A percentile compares a stretch with the other conserved stretches of the same genome.
phyloP scores from a whole-genome alignment of 2,113 vertebrate genomes.

The Dipodomys stephensi region DNA sequence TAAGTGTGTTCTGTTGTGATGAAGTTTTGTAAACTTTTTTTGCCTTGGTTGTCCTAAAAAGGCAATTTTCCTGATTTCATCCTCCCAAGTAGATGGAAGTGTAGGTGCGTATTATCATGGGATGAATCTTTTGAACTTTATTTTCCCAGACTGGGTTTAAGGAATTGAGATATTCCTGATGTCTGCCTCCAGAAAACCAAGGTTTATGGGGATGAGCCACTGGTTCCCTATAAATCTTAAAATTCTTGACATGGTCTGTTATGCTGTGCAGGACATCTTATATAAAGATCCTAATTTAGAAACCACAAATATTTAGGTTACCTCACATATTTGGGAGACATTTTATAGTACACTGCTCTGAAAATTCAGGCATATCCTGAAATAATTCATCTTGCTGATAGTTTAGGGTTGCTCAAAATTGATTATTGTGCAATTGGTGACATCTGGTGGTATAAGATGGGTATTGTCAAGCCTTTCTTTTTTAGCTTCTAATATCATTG shows the following conservation, averaged over 20 bases:
- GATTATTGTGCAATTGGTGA: slow-evolving; percentile 64
- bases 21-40: no score
- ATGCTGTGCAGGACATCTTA: neutral
- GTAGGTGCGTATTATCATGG: no score
- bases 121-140: no score
- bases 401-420: neutral
- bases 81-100: no score
- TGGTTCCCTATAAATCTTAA: neutral
- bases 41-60: no score
- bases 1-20: no score
- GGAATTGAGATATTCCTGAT: no score
- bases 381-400: neutral
- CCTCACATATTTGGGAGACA: neutral
- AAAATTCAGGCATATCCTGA: neutral
- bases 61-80: no score
- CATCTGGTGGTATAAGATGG: slow-evolving; percentile 62
- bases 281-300: neutral
- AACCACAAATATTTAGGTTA: neutral
- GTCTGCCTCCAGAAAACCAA: no score
- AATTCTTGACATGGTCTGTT: neutral
- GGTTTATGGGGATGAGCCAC: no score
- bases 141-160: no score
- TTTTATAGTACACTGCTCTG: neutral
- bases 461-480: neutral
- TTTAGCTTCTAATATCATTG: neutral